Evolutionary conservation across 2,113 vertebrate species (phyloP).

Genomic region (Callorhinus ursinus): DNA sequence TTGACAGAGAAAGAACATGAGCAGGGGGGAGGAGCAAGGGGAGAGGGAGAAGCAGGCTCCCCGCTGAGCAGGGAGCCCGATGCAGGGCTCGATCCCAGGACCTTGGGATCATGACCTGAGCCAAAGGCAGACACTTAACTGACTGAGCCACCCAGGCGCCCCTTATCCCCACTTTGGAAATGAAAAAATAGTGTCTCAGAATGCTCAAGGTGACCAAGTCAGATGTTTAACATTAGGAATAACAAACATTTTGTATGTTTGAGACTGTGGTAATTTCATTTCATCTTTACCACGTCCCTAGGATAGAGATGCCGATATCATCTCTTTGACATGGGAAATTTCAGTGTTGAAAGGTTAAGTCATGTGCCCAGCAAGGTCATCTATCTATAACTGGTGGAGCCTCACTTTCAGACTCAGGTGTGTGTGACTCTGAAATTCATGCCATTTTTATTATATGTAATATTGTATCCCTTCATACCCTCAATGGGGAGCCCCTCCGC

Average conservation of each 20-base stretch:
- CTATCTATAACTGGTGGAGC: rapidly evolving
- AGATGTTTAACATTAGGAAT: not conserved
- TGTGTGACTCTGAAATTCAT: not conserved
- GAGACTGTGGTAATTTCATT: not conserved
- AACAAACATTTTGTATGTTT: not conserved
- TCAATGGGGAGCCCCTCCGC: rapidly evolving
- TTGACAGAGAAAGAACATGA: not conserved
- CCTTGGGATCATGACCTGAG: not conserved
- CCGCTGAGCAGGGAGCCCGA: not conserved
- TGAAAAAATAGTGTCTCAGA: not conserved
- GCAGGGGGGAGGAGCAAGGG: not conserved
- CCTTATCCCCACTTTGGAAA: not conserved
- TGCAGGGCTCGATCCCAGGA: not conserved
- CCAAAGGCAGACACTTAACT: not conserved
- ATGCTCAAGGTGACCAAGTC: not conserved
- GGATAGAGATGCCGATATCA: not conserved
- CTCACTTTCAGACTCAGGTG: not conserved
- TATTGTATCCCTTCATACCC: not conserved
- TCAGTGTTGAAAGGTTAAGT: not conserved
- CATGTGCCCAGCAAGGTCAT: not conserved
- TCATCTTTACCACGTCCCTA: not conserved
- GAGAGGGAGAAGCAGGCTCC: not conserved
- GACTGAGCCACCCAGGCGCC: not conserved
- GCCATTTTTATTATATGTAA: not conserved
- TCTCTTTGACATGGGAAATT: not conserved